Percentiles rank a stretch among this genome's conserved stretches.
Conservation (phyloP, 2,888 invertebrate genomes). For the Drosophila basisetae region DNA sequence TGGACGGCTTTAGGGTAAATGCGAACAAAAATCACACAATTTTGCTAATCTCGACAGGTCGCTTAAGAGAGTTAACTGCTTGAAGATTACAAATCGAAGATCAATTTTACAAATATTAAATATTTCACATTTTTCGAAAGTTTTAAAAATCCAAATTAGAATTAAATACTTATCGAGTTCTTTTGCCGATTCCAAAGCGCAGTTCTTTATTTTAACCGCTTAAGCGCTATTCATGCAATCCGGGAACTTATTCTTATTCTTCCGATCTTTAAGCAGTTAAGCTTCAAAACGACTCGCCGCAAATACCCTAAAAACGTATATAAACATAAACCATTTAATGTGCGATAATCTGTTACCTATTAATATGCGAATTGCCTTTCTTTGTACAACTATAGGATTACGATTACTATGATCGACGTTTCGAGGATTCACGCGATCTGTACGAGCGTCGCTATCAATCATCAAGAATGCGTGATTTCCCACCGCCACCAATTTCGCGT, state of each 20-base stretch:
- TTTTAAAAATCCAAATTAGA: background rate
- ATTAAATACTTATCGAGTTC: background rate
- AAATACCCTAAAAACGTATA: slow-evolving; percentile 16
- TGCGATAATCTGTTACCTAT: too few species aligned
- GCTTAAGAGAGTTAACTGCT: slow-evolving; percentile 43
- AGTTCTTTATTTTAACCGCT: background rate
- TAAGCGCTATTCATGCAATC: background rate
- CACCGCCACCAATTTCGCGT: slow-evolving; percentile 90
- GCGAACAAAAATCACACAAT: slow-evolving; percentile 43
- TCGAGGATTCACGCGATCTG: slow-evolving; percentile 91
- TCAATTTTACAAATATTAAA: background rate
- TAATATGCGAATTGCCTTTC: slow-evolving; percentile 2
- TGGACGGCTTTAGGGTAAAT: slow-evolving; percentile 94
- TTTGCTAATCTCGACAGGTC: slow-evolving; percentile 52
- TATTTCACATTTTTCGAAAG: background rate
- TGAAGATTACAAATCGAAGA: slow-evolving; percentile 3
- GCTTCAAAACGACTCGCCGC: slow-evolving; percentile 57
- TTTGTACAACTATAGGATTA: slow-evolving; percentile 81
- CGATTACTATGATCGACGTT: slow-evolving; percentile 93
- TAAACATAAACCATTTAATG: background rate
- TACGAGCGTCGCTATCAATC: slow-evolving; percentile 91
- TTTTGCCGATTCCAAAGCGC: background rate
- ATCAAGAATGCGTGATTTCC: slow-evolving; percentile 86
- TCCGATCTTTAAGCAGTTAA: slow-evolving; percentile 21
- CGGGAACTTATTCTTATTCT: background rate